Evolutionary conservation across 2,888 invertebrate genomes (phyloP).

Genomic region (Thera obeliscata): DNA sequence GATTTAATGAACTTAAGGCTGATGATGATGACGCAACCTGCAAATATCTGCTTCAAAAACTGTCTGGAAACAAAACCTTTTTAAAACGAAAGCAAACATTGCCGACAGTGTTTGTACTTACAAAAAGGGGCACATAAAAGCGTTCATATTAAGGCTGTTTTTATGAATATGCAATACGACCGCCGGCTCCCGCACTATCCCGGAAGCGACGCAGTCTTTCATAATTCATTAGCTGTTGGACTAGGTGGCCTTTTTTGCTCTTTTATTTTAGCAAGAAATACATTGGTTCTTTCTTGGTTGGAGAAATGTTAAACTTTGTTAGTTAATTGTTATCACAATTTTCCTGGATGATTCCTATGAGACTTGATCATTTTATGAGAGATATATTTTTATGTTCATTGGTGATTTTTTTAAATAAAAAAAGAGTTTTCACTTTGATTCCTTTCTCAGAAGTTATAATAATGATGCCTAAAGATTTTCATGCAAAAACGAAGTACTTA

Average conservation of each 20-base stretch:
- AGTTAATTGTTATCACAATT: neutral
- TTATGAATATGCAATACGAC: slow-evolving; percentile 28
- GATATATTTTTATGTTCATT: no score
- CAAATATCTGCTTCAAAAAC: neutral
- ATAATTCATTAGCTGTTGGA: slow-evolving; percentile 36
- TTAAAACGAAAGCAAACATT: slow-evolving; percentile 9
- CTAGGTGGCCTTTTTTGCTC: slow-evolving; percentile 3
- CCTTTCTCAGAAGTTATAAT: no score
- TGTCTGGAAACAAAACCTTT: neutral
- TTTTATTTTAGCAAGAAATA: slow-evolving; percentile 11
- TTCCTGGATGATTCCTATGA: no score
- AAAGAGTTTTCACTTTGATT: no score
- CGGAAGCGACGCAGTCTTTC: slow-evolving; percentile 33
- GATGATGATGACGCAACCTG: no score
- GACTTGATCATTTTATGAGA: no score
- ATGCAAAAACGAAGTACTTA: no score
- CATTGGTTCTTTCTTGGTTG: neutral
- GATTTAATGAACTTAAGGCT: no score
- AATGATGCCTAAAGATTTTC: no score
- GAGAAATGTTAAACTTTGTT: neutral
- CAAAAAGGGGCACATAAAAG: slow-evolving; percentile 11
- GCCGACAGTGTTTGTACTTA: neutral
- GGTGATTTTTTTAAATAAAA: no score
- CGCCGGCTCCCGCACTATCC: slow-evolving; percentile 24
- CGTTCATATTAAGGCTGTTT: slow-evolving; percentile 10